Percentiles rank a stretch among this genome's conserved stretches.
These are phyloP conservation scores for Pseudochaenichthys georgianus DNA, from an alignment of 2,797 vertebrate species.

Conservation along the genomic window DNA sequence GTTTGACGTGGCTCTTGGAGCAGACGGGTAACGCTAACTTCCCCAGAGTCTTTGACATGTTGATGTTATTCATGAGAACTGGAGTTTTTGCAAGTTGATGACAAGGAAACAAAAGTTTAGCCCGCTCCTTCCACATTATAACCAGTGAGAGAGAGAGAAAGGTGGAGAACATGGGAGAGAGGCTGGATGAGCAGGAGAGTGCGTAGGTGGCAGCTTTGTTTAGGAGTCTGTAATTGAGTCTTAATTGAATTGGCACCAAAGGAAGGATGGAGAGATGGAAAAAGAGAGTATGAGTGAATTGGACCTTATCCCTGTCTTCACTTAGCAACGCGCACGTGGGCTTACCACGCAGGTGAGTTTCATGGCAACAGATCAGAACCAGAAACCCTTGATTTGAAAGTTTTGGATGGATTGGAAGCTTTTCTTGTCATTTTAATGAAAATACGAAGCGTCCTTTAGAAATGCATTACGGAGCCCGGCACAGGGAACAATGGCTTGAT, in stretches of 20 bases:
- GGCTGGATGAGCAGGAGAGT: constrained; percentile 36
- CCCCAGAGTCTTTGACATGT: constrained; percentile 48
- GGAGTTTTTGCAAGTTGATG: constrained; percentile 53
- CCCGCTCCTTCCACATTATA: constrained; percentile 36
- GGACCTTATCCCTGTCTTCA: constrained; percentile 68
- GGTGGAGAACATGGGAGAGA: constrained; percentile 11
- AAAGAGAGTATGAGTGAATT: constrained; percentile 57
- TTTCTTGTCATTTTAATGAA: constrained; percentile 70
- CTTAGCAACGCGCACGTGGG: constrained; percentile 58
- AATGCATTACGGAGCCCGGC: constrained; percentile 57
- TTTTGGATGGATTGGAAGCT: constrained; percentile 67
- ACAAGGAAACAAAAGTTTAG: constrained; percentile 64
- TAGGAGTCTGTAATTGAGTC: constrained; percentile 85
- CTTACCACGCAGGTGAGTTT: constrained; percentile 54
- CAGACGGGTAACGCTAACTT: constrained; percentile 44
- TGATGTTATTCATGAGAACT: constrained; percentile 59
- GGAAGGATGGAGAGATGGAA: constrained; percentile 59
- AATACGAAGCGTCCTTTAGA: constrained; percentile 69
- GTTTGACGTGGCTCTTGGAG: constrained; percentile 36
- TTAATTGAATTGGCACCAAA: constrained; percentile 88
- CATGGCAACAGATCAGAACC: constrained; percentile 66
- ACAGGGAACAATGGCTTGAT: constrained; percentile 74
- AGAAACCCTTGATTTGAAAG: constrained; percentile 67
- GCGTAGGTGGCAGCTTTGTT: constrained; percentile 76
- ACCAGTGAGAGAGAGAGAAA: constrained; percentile 14